A percentile compares a stretch with the other conserved stretches of the same genome.
phyloP scores from a whole-genome alignment of 2,888 invertebrate species.

The Drosophila kuntzei region DNA sequence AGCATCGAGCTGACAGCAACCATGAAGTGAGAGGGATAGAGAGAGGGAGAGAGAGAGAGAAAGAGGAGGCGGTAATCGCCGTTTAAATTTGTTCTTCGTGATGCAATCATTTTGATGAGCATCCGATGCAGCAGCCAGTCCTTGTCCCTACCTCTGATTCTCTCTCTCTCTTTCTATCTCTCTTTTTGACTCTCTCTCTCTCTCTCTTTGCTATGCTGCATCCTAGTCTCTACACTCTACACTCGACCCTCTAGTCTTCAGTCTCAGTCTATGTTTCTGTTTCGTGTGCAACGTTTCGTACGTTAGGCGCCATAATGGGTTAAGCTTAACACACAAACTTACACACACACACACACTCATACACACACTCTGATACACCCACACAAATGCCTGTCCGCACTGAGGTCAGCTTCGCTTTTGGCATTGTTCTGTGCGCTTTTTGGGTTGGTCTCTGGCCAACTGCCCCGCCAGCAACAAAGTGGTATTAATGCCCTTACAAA shows the following conservation, averaged over 20 bases:
- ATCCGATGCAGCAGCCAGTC: conserved; percentile 52
- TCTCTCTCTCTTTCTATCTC: conserved; percentile 6
- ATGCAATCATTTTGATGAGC: conserved; percentile 79
- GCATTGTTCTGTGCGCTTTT: conserved; percentile 59
- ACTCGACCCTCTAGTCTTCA: conserved; percentile 3
- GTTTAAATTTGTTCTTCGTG: conserved; percentile 83
- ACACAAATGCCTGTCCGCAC: conserved; percentile 41
- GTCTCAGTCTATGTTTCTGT: conserved; percentile 15
- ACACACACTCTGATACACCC: conserved; percentile 19
- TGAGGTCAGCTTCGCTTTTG: conserved; percentile 61
- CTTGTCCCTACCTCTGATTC: conserved; percentile 9
- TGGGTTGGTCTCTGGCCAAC: conserved; percentile 50
- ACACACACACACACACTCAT: conserved; percentile 31
- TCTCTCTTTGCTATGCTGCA: not conserved
- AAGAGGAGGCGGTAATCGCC: conserved; percentile 62
- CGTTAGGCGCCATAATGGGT: conserved; percentile 76
- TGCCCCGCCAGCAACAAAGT: conserved; percentile 31
- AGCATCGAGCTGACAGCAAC: conserved; percentile 49
- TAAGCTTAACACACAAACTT: conserved; percentile 65
- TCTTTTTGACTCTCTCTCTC: conserved; percentile 6
- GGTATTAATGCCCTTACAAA: conserved; percentile 23
- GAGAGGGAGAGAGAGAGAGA: not conserved
- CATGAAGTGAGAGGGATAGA: not conserved
- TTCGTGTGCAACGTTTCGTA: conserved; percentile 58
- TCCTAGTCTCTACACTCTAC: not conserved